Conservation (phyloP, 2,888 invertebrate genomes). For the Himalopsyche japonica region DNA sequence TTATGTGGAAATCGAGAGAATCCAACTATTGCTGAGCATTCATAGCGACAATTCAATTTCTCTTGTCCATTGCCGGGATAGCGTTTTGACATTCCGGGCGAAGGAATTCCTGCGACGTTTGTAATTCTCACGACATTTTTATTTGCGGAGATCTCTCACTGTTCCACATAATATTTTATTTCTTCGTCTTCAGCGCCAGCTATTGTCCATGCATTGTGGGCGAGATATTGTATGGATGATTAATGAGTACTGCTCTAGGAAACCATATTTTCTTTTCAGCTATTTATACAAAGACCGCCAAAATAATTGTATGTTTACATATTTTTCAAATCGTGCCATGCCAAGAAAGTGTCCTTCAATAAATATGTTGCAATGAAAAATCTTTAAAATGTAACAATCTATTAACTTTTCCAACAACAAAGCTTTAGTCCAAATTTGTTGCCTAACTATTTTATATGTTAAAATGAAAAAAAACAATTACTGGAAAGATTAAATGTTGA, state of each 20-base stretch:
- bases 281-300: not conserved
- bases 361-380: too few relatives aligned
- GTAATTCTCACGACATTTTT: slow-evolving; percentile 1
- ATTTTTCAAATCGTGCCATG: too few relatives aligned
- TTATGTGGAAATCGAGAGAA: too few relatives aligned
- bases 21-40: too few relatives aligned
- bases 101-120: not conserved
- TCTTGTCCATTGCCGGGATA: not conserved
- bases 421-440: too few relatives aligned
- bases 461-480: too few relatives aligned
- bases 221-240: slow-evolving; percentile 22
- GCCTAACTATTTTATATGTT: too few relatives aligned
- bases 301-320: not conserved
- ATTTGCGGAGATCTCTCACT: slow-evolving; percentile 5
- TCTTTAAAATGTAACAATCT: too few relatives aligned
- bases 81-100: not conserved
- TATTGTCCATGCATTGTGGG: slow-evolving; percentile 20
- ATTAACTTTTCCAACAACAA: too few relatives aligned
- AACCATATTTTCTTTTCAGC: not conserved
- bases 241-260: slow-evolving; percentile 4
- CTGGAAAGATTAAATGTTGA: too few relatives aligned
- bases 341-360: too few relatives aligned
- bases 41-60: not conserved
- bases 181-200: not conserved
- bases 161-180: not conserved